A percentile compares a stretch with the other conserved stretches of the same genome.
These are phyloP conservation scores for Meiosimyza platycephala DNA, from an alignment of 2,888 invertebrate species.

Conservation along the genomic window DNA sequence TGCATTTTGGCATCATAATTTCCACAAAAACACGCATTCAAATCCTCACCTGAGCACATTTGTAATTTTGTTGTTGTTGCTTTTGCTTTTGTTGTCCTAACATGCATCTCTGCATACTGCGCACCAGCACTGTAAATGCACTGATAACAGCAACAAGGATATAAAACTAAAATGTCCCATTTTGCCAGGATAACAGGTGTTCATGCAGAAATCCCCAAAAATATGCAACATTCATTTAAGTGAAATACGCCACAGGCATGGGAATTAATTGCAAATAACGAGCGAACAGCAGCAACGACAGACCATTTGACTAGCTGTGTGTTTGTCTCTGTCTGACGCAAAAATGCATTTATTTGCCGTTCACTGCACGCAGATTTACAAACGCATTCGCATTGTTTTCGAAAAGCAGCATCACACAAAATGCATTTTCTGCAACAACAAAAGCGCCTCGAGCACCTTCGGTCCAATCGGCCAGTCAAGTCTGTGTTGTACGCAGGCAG, in stretches of 20 bases:
- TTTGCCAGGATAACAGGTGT: slow-evolving; percentile 21
- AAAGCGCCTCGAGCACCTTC: background rate
- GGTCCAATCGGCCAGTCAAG: background rate
- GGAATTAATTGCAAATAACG: slow-evolving; percentile 38
- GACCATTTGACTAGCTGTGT: background rate
- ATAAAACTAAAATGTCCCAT: background rate
- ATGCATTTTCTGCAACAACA: background rate
- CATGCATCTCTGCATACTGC: background rate
- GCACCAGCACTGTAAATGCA: background rate
- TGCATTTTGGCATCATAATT: slow-evolving; percentile 23
- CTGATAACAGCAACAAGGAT: background rate
- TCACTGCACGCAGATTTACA: background rate
- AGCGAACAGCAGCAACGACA: background rate
- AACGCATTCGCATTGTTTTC: background rate
- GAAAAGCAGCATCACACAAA: background rate
- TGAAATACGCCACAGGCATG: slow-evolving; percentile 26
- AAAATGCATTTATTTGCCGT: slow-evolving; percentile 33
- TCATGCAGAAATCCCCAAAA: slow-evolving; percentile 24
- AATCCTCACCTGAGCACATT: slow-evolving; percentile 12
- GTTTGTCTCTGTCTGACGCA: slow-evolving; percentile 9
- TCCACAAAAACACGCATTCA: slow-evolving; percentile 2
- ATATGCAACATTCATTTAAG: background rate
- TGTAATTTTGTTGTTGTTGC: slow-evolving; percentile 9
- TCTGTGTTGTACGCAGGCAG: slow-evolving; percentile 48
- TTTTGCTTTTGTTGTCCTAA: background rate